phyloP scores from a whole-genome alignment of 2,113 vertebrate genomes.

The Hucho hucho region DNA sequence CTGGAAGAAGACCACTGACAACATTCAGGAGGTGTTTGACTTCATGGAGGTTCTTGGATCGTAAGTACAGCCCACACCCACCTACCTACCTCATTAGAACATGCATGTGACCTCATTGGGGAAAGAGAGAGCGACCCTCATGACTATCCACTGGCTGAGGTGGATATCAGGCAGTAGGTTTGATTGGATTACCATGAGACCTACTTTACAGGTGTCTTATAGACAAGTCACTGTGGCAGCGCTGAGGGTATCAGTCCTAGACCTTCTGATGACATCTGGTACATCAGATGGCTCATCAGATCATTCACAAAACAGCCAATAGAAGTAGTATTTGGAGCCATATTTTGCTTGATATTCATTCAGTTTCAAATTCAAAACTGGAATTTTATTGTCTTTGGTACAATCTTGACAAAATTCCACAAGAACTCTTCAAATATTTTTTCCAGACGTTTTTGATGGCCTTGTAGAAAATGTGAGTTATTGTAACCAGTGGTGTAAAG shows the following conservation, averaged over 20 bases:
- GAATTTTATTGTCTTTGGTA: too few species aligned
- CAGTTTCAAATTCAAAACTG: too few species aligned
- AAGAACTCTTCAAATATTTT: too few species aligned
- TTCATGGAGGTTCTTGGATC: conserved; percentile 93
- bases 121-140: background rate
- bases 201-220: conserved; percentile 29
- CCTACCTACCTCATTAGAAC: background rate
- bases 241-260: background rate
- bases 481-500: too few species aligned
- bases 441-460: too few species aligned
- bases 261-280: too few species aligned
- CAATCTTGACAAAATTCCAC: too few species aligned
- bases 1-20: conserved; percentile 92
- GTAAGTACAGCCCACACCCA: conserved; percentile 76
- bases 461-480: too few species aligned
- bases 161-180: conserved; percentile 37
- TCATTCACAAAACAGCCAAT: too few species aligned
- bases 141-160: background rate
- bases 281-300: too few species aligned
- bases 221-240: conserved; percentile 15
- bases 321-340: too few species aligned
- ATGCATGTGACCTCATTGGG: background rate
- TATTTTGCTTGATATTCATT: too few species aligned
- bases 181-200: conserved; percentile 51
- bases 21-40: conserved; percentile 91